These are phyloP conservation scores for Microplitis manilae DNA, from an alignment of 2,888 invertebrate species.

Conservation along the genomic window DNA sequence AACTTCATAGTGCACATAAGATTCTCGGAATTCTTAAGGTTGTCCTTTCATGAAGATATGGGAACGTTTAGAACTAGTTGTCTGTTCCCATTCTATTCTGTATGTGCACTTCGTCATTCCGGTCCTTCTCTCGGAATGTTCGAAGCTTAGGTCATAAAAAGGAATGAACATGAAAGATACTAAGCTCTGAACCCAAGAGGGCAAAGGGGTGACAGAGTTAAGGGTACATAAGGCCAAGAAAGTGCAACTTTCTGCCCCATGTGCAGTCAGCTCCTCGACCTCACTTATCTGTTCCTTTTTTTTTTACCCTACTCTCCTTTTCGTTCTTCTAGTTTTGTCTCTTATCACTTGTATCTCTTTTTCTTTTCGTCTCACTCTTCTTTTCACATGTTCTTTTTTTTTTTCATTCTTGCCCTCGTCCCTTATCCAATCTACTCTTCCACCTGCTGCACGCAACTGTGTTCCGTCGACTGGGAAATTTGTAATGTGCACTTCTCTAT, in stretches of 20 bases:
- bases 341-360: constrained; percentile 37
- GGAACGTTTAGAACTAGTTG: constrained; percentile 13
- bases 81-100: neutral
- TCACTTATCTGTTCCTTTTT: constrained; percentile 43
- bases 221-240: constrained; percentile 35
- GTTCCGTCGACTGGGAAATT: constrained; percentile 53
- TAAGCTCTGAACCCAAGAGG: constrained; percentile 18
- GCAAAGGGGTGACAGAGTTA: constrained; percentile 17
- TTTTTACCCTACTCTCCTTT: constrained; percentile 28
- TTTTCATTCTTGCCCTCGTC: constrained; percentile 40
- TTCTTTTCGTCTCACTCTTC: constrained; percentile 47
- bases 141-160: constrained; percentile 29
- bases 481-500: constrained; percentile 44
- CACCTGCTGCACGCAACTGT: constrained; percentile 57
- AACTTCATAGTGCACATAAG: neutral
- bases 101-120: constrained; percentile 10
- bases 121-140: constrained; percentile 31
- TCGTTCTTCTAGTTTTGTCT: constrained; percentile 28
- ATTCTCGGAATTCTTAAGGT: constrained; percentile 20
- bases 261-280: constrained; percentile 37
- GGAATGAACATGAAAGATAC: neutral
- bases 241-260: constrained; percentile 35
- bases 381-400: constrained; percentile 44
- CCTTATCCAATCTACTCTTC: constrained; percentile 60
- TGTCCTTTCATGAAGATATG: constrained; percentile 23